A percentile compares a stretch with the other conserved stretches of the same genome.
Conservation (phyloP, 2,113 vertebrate species). For the Pavo muticus region DNA sequence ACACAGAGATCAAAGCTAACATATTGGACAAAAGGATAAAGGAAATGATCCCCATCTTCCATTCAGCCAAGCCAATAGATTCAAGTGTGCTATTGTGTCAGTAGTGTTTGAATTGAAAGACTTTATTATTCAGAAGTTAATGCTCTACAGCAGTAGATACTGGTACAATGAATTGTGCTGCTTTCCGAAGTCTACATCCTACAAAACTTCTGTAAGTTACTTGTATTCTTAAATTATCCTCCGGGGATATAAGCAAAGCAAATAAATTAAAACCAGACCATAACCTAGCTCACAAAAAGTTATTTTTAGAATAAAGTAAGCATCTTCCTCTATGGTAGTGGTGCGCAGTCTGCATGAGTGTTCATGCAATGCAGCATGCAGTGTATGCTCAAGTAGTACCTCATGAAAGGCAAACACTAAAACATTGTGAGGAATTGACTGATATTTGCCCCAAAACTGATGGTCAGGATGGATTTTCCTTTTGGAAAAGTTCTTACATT, state of each 20-base stretch:
- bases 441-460: not conserved
- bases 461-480: not conserved
- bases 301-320: not conserved
- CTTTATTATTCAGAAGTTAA: constrained; percentile 69
- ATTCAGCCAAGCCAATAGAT: constrained; percentile 60
- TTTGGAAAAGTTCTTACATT: not conserved
- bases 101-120: constrained; percentile 54
- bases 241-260: constrained; percentile 27
- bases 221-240: constrained; percentile 43
- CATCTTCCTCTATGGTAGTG: not conserved
- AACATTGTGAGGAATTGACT: not conserved
- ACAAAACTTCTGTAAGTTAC: constrained; percentile 30
- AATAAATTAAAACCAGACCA: constrained; percentile 10
- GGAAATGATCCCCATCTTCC: constrained; percentile 27
- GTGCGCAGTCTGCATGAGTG: not conserved
- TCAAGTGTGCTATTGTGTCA: constrained; percentile 61
- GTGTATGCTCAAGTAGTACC: not conserved
- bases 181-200: constrained; percentile 20
- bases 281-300: constrained; percentile 10
- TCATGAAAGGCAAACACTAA: not conserved
- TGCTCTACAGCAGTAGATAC: constrained; percentile 19
- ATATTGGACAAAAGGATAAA: constrained; percentile 47
- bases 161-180: not conserved
- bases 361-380: not conserved
- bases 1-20: constrained; percentile 70